Conservation (phyloP, 2,113 vertebrate species). For the Rhabdornis inornatus region DNA sequence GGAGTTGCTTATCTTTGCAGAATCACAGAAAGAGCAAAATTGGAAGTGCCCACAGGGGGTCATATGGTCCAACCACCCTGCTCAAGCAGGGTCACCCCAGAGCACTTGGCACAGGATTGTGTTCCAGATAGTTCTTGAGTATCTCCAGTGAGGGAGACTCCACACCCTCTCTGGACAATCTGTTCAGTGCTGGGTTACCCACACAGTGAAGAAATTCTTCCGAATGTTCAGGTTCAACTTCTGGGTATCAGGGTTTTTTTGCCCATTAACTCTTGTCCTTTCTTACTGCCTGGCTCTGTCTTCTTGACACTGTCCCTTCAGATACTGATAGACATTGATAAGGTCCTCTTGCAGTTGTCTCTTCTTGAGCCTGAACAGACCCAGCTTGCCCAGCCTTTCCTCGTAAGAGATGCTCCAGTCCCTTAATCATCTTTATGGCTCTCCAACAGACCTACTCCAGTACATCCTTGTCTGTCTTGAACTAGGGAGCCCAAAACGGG, state of each 20-base stretch:
- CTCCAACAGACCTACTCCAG: background rate
- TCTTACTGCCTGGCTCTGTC: background rate
- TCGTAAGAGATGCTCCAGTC: background rate
- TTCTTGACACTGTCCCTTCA: background rate
- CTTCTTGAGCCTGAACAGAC: accelerated
- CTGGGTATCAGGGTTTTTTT: background rate
- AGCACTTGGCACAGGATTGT: background rate
- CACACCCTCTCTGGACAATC: background rate
- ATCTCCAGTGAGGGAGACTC: background rate
- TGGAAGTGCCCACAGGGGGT: background rate
- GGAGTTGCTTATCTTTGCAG: background rate
- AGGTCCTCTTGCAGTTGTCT: background rate
- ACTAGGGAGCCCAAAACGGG: background rate
- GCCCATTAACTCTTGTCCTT: background rate
- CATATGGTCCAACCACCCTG: background rate
- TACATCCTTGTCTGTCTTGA: background rate
- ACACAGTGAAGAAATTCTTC: background rate
- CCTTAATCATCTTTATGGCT: background rate
- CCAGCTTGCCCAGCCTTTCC: background rate
- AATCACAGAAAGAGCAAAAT: background rate
- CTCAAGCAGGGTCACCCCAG: background rate
- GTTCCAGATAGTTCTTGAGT: background rate
- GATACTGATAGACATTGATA: accelerated
- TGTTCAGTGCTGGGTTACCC: accelerated
- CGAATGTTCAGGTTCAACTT: background rate